Evolutionary conservation across 2,888 invertebrate species (phyloP), one percentile per base, ranked within the genome.

Genomic region (Drosophila helvetica): DNA sequence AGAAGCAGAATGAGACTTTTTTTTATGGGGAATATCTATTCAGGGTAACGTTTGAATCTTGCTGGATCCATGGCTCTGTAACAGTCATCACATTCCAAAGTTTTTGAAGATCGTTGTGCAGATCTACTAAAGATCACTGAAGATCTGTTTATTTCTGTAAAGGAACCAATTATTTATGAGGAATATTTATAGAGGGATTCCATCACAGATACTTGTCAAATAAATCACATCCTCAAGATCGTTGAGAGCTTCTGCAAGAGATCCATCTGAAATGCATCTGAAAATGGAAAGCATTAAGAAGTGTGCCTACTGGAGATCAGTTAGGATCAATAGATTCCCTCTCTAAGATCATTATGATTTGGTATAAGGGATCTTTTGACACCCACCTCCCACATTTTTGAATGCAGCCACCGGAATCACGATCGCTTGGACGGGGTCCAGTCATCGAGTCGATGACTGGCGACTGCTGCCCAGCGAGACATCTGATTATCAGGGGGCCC

Each of bases 401-500:
- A 6, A 15, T 15, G 6, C 38, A 38, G 38, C 38, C 38, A 15
- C 38, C n/a, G 38, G 38, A 38, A 38, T 38, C 7, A 38, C 38
- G 38, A 38, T 38, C 38, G 38, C n/a, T 38, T 38, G n/a, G 15
- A 38, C 15, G 38, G 38, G 38, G 38, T 15, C 38, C 38, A 15
- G 38, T 38, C 38, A 38, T 38, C 15, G 15, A 38, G 38, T 15
- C 38, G 7, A 38, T n/a, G 38, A 38, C n/a, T 33, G 33, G 33
- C 27, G 45, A 54, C 47, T 38, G 50, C 54, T 60, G 69, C 48
- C 43, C 53, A 53, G 43, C 48, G 55, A 55, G 69, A 64, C 70
- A 73, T 71, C 56, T 65, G 70, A 74, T 71, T 64, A 74, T 74
- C 53, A n/a, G 57, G 53, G 8, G 10, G 38, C 15, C 38, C 15